Percentiles rank a stretch among this genome's conserved stretches.
Evolutionary conservation across 2,888 invertebrate genomes (phyloP).

Genomic region (Lycaena phlaeas): DNA sequence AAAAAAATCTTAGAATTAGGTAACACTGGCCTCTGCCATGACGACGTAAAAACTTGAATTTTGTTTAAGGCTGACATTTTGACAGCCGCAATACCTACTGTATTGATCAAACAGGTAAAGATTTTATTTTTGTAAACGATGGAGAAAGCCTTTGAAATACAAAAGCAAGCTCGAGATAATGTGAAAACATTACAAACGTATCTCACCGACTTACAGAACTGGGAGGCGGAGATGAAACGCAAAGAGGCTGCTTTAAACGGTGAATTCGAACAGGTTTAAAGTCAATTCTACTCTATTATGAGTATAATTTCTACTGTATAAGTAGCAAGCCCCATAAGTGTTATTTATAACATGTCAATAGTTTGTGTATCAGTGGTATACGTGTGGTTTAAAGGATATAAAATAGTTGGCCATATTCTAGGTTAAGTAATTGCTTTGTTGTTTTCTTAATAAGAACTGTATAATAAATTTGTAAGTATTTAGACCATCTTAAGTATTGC

Average conservation of each 20-base stretch:
- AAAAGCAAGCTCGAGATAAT: conserved; percentile 82
- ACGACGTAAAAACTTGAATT: conserved; percentile 23
- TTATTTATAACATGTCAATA: too few species aligned
- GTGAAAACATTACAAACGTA: conserved; percentile 79
- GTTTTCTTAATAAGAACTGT: background rate
- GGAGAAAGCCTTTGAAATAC: conserved; percentile 77
- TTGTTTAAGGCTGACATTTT: conserved; percentile 23
- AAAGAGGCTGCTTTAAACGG: conserved; percentile 75
- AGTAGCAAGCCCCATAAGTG: too few species aligned
- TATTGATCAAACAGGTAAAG: conserved; percentile 27
- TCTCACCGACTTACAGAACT: conserved; percentile 79
- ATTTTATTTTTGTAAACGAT: conserved; percentile 37
- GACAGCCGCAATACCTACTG: conserved; percentile 21
- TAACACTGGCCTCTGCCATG: conserved; percentile 24
- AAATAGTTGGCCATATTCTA: conserved; percentile 14
- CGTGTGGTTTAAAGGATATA: too few species aligned
- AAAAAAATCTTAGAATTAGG: too few species aligned
- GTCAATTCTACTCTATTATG: conserved; percentile 24
- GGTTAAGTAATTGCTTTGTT: background rate
- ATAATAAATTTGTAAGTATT: background rate
- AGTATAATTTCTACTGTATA: too few species aligned
- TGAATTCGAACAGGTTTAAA: conserved; percentile 61
- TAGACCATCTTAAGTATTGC: background rate
- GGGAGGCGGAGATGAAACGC: conserved; percentile 81
- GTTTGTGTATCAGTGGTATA: too few species aligned